Evolutionary conservation across 2,888 invertebrate genomes (phyloP), one percentile per base, ranked within the genome.

Genomic region (Eurytoma californica): DNA sequence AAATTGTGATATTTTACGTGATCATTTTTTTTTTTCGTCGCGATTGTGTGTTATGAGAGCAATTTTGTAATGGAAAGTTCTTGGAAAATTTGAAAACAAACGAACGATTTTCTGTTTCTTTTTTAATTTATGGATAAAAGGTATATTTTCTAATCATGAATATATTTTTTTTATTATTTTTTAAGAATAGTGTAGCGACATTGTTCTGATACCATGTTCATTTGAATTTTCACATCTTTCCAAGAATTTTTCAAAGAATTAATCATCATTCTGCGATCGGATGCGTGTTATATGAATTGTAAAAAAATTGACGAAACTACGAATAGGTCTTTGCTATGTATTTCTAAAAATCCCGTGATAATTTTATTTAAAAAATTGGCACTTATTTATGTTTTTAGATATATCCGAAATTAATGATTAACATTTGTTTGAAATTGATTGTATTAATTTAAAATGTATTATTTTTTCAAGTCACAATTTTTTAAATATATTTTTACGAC

Each of bases 1-100:
- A 70, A 7, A 60, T 79, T 74, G 79, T 79, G 79, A 79, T 79
- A 79, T 66, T 72, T 70, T 65, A 39, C 70, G 79, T 74, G 69
- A 70, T 70, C n/a, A 79, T 47, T 47, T 49, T 70, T n/a, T 68
- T 63, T 39, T 30, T 3, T 30, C 30, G 39, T 60, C 57, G 14
- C 73, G 57, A 14, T 60, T 49, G 7, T 7, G 63, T 58, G 51
- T 70, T 58, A n/a, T 30, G 12, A 51, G 60, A 55, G 9, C 57
- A 47, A 61, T 1, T 13, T 58, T 61, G 61, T 68, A 49, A 57
- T 13, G 47, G n/a, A 68, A 61, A 60, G 24, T 77, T 65, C 55
- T 57, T 49, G 12, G 5, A 20, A 18, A 18, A 24, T 65, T 51
- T 30, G 7, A 39, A 39, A 39, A 39, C 9, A 0, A 39, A 9